Conservation (phyloP, 2,113 vertebrate genomes). For the Aleadryas rufinucha region DNA sequence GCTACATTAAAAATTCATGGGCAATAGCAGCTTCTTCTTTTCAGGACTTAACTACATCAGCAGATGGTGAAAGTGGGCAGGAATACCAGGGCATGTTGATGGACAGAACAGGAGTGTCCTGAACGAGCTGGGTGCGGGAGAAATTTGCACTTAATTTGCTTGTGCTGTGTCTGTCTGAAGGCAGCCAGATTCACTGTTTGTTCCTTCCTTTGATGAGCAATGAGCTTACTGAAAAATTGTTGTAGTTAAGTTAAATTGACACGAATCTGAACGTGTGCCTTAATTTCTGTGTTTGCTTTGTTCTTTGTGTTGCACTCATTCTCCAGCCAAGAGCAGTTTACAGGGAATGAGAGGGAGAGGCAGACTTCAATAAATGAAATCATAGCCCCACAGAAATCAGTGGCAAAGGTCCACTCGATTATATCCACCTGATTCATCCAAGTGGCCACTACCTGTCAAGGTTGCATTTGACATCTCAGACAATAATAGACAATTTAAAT, state of each 20-base stretch:
- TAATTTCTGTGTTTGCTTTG: not conserved
- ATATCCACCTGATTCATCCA: not conserved
- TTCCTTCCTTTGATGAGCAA: not conserved
- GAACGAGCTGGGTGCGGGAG: not conserved
- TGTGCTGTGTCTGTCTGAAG: not conserved
- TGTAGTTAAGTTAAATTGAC: not conserved
- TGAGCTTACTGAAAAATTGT: not conserved
- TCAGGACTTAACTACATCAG: slow-evolving; percentile 29
- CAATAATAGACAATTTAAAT: not conserved
- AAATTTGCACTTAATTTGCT: slow-evolving; percentile 5
- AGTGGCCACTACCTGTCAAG: not conserved
- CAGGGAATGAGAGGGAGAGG: not conserved
- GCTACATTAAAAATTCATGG: slow-evolving; percentile 51
- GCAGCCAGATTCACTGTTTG: not conserved
- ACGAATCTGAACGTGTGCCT: not conserved
- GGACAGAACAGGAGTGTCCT: slow-evolving; percentile 20
- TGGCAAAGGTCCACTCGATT: not conserved
- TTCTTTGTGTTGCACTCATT: not conserved
- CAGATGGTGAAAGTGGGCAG: slow-evolving; percentile 25
- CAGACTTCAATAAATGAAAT: not conserved
- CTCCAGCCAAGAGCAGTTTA: not conserved
- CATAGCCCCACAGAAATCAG: not conserved
- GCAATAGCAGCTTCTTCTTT: slow-evolving; percentile 2
- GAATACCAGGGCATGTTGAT: not conserved
- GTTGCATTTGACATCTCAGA: not conserved